Base-by-base conservation (phyloP, 2,888 invertebrate genomes). In the Zygothrica quintamaculata region DNA sequence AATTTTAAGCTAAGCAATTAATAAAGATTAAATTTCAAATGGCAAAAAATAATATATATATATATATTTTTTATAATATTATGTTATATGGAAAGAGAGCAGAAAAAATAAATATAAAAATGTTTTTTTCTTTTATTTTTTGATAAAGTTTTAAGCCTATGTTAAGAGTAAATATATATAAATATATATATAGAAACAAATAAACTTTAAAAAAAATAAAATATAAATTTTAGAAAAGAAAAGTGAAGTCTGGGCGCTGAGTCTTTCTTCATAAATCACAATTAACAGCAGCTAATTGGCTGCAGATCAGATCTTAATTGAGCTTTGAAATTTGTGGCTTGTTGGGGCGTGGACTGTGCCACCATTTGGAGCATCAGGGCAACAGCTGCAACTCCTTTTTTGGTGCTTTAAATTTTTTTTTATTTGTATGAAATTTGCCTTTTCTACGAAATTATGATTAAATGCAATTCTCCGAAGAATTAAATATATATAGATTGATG, bases 291-390 rank as follows among this genome's bases (percentile, higher is more conserved):
- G 66, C 60, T 50, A 52, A 9, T 18, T 18, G 48, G 34, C 34
- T 29, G 36, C 15, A 37, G 52, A 72, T 65, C 46, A 31, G 46
- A 72, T 72, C 55, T 44, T 3, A 15, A 22, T 50, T 26, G 15
- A 9, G 26, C n/a, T 31, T 13, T 16, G 11, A 29, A 16, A n/a
- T n/a, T 13, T 37, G 52, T 25, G 26, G 22, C 33, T 59, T 34
- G 69, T n/a, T n/a, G n/a, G n/a, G 71, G 69, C 56, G 70, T 66
- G 72, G 60, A 48, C 43, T 42, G n/a, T 64, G 57, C 33, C 44
- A 39, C 40, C 44, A 55, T 34, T 13, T 52, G 62, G 47, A 71
- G 62, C 67, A 74, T 62, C 74, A 73, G n/a, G n/a, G 73, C 71
- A 73, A 48, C 71, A 67, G 58, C 68, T 64, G 67, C 62, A 62